A percentile compares a stretch with the other conserved stretches of the same genome.
Conservation (phyloP, 1,140 invertebrate genomes). For the Drosophila ohnishii region DNA sequence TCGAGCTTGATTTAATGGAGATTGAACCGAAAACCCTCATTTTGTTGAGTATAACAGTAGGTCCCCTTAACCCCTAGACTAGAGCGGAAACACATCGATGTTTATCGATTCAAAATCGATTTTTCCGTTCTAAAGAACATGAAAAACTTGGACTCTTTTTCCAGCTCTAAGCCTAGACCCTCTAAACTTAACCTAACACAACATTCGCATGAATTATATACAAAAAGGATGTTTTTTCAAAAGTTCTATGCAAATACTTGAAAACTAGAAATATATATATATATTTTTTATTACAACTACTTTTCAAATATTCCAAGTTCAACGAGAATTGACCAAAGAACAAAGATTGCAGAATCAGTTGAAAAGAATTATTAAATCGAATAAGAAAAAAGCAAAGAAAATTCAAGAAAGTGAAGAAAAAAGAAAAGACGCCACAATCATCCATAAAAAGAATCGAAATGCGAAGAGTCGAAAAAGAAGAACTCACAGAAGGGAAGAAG, state of each 20-base stretch:
- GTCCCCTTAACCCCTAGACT: not conserved
- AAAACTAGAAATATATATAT: constrained; percentile 30
- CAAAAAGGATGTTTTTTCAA: constrained; percentile 61
- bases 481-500: constrained; percentile 18
- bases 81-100: not conserved
- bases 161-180: not conserved
- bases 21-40: constrained; percentile 21
- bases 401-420: constrained; percentile 39
- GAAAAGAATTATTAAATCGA: constrained; percentile 17
- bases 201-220: constrained; percentile 37
- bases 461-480: constrained; percentile 22
- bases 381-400: constrained; percentile 16
- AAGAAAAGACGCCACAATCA: constrained; percentile 76
- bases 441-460: constrained; percentile 61
- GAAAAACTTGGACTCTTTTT: not conserved
- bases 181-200: constrained; percentile 18
- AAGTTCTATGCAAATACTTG: constrained; percentile 72
- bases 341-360: constrained; percentile 20
- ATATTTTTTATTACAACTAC: constrained; percentile 22
- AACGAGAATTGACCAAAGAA: constrained; percentile 35
- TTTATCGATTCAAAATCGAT: not conserved
- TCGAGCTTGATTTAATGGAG: constrained; percentile 37
- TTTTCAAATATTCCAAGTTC: constrained; percentile 44
- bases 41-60: constrained; percentile 18
- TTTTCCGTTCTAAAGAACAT: not conserved